Percentiles rank a stretch among this genome's conserved stretches.
These are phyloP conservation scores for Spinus pinus DNA, from an alignment of 2,797 vertebrate species.

Conservation along the genomic window DNA sequence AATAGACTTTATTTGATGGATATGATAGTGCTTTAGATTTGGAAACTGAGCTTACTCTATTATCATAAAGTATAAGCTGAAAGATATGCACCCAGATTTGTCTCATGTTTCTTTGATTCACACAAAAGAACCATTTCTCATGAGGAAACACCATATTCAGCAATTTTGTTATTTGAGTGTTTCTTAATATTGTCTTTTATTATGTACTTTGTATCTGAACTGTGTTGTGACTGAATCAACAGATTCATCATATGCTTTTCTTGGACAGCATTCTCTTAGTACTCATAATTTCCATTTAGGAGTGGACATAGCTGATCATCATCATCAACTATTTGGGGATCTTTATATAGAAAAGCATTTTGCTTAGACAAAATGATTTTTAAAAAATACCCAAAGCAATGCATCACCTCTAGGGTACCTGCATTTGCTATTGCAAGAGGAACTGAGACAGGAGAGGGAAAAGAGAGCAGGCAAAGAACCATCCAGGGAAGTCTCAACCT, in stretches of 20 bases:
- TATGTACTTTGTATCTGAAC: neutral
- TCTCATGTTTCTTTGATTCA: neutral
- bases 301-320: neutral
- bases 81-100: neutral
- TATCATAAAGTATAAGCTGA: neutral
- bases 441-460: neutral
- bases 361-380: neutral
- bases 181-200: neutral
- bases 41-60: neutral
- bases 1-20: neutral
- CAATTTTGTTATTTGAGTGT: neutral
- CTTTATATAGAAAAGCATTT: neutral
- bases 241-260: neutral
- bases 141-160: neutral
- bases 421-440: neutral
- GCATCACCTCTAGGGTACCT: accelerated
- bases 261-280: neutral
- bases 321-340: neutral
- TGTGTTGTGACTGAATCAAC: neutral
- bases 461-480: neutral
- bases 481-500: neutral
- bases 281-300: neutral
- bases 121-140: neutral
- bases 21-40: neutral
- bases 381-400: neutral